Conservation (phyloP, 1,140 invertebrate genomes). For the Eueides isabella region DNA sequence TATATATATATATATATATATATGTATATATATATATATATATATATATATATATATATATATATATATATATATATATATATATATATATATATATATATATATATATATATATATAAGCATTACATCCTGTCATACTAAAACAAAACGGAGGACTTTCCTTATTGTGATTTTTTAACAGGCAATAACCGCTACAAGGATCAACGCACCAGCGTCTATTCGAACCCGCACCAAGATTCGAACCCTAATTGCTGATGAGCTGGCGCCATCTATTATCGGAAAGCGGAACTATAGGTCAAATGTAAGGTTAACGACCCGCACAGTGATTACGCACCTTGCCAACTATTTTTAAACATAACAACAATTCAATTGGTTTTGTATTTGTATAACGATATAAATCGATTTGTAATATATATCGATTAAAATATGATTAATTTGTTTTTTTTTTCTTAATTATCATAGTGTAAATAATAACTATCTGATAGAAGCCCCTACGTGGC, state of each 20-base stretch:
- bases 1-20: no score
- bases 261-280: constrained; percentile 57
- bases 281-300: constrained; percentile 63
- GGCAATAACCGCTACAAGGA: constrained; percentile 52
- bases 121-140: background rate
- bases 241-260: constrained; percentile 33
- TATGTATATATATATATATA: no score
- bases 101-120: no score
- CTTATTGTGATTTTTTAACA: constrained; percentile 38
- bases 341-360: constrained; percentile 50
- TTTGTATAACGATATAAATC: constrained; percentile 34
- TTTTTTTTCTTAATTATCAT: background rate
- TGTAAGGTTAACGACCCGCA: constrained; percentile 52
- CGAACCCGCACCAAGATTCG: constrained; percentile 20
- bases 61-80: no score
- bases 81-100: no score
- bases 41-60: no score
- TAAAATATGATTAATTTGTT: background rate
- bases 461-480: no score
- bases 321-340: constrained; percentile 41
- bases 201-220: constrained; percentile 41
- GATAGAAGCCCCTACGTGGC: no score
- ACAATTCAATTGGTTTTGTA: constrained; percentile 30
- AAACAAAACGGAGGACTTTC: constrained; percentile 2
- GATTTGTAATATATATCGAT: constrained; percentile 1